Evolutionary conservation across 2,113 vertebrate genomes (phyloP).

Genomic region (Dipodomys merriami): DNA sequence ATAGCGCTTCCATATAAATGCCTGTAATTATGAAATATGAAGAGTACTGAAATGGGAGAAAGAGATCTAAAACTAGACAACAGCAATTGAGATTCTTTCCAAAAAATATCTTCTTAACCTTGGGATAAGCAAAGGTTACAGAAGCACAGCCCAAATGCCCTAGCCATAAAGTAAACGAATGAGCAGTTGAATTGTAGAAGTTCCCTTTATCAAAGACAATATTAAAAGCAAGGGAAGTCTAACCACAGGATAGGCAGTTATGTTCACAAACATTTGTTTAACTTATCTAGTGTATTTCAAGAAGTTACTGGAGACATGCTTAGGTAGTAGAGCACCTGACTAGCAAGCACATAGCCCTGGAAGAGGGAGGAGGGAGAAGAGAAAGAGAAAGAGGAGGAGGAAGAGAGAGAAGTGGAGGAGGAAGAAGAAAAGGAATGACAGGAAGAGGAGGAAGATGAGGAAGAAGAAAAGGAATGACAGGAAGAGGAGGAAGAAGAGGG

Average conservation of each 20-base stretch:
- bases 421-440: no score
- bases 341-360: no score
- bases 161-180: neutral
- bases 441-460: no score
- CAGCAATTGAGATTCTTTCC: neutral
- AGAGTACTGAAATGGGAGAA: neutral
- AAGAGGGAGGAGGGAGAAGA: no score
- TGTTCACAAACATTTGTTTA: neutral
- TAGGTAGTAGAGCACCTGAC: no score
- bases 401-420: no score
- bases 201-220: constrained; percentile 11
- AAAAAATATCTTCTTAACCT: neutral
- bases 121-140: neutral
- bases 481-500: no score
- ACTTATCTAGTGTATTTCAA: neutral
- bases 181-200: neutral
- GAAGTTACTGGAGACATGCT: no score
- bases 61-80: constrained; percentile 28
- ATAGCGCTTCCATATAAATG: neutral
- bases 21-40: neutral
- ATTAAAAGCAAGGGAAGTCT: neutral
- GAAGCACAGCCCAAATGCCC: neutral
- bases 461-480: no score
- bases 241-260: neutral
- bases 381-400: no score